These are phyloP conservation scores for Pteropus alecto DNA, from an alignment of 2,113 vertebrate genomes.

Conservation along the genomic window DNA sequence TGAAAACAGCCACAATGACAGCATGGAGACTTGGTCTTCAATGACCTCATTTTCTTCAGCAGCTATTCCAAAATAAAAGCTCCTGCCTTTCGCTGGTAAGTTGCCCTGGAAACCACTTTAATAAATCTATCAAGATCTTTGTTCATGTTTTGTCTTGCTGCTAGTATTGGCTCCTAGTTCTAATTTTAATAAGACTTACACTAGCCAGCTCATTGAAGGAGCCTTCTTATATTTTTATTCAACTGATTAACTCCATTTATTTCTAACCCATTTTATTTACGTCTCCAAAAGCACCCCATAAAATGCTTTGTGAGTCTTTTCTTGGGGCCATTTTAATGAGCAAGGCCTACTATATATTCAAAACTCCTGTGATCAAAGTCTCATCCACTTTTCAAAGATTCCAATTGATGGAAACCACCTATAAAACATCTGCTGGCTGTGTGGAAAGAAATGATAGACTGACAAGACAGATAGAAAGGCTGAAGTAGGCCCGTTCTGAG, in stretches of 20 bases:
- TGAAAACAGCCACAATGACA: background rate
- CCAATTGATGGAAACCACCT: background rate
- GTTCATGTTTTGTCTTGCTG: background rate
- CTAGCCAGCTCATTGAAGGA: background rate
- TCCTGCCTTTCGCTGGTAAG: background rate
- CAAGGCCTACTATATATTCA: slow-evolving; percentile 21
- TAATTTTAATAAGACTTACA: slow-evolving; percentile 30
- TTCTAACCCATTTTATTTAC: slow-evolving; percentile 66
- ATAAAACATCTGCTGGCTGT: background rate
- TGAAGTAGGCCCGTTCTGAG: background rate
- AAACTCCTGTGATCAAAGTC: slow-evolving; percentile 12
- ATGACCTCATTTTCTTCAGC: background rate
- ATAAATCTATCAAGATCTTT: background rate
- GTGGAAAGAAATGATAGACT: background rate
- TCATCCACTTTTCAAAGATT: background rate
- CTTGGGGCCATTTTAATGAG: slow-evolving; percentile 40
- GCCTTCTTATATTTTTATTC: slow-evolving; percentile 59
- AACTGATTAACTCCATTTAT: slow-evolving; percentile 63
- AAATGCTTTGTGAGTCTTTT: slow-evolving; percentile 58
- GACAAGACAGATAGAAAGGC: background rate
- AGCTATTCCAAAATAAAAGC: slow-evolving; percentile 47
- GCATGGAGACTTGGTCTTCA: background rate
- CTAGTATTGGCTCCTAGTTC: slow-evolving; percentile 1
- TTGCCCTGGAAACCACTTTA: slow-evolving; percentile 6
- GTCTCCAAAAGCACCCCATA: slow-evolving; percentile 58